Percentiles rank a stretch among this genome's conserved stretches.
Evolutionary conservation across 1,140 invertebrate species (phyloP).

Genomic region (Philopotamus ludificatus): DNA sequence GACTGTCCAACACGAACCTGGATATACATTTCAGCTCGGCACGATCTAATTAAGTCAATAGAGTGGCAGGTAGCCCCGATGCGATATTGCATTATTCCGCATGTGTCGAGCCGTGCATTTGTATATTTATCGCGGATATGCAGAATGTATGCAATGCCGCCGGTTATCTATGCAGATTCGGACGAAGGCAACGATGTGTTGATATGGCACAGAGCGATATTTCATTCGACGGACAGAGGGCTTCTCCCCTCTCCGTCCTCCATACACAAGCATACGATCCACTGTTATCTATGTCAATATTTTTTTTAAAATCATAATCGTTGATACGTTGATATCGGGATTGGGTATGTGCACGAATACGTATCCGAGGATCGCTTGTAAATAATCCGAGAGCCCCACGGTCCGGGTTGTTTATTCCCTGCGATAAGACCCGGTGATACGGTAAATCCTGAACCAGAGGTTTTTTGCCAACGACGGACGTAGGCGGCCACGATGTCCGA

Average conservation of each 20-base stretch:
- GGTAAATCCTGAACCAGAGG: not conserved
- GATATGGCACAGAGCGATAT: slow-evolving; percentile 20
- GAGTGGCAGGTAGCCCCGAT: not conserved
- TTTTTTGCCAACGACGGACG: not conserved
- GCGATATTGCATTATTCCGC: not conserved
- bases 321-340: too few species aligned
- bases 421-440: not conserved
- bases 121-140: slow-evolving; percentile 21
- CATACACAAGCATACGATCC: too few species aligned
- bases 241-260: too few species aligned
- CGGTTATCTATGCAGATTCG: slow-evolving; percentile 25
- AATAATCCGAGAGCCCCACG: not conserved
- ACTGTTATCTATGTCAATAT: too few species aligned
- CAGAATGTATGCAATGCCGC: slow-evolving; percentile 15
- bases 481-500: not conserved
- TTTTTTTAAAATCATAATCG: too few species aligned
- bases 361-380: not conserved
- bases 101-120: not conserved
- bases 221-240: too few species aligned
- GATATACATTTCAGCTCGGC: too few species aligned
- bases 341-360: too few species aligned
- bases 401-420: not conserved
- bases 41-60: slow-evolving; percentile 18
- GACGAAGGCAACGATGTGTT: slow-evolving; percentile 18
- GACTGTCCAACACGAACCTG: too few species aligned